Evolutionary conservation across 2,113 vertebrate genomes (phyloP).

Genomic region (Serinus canaria): DNA sequence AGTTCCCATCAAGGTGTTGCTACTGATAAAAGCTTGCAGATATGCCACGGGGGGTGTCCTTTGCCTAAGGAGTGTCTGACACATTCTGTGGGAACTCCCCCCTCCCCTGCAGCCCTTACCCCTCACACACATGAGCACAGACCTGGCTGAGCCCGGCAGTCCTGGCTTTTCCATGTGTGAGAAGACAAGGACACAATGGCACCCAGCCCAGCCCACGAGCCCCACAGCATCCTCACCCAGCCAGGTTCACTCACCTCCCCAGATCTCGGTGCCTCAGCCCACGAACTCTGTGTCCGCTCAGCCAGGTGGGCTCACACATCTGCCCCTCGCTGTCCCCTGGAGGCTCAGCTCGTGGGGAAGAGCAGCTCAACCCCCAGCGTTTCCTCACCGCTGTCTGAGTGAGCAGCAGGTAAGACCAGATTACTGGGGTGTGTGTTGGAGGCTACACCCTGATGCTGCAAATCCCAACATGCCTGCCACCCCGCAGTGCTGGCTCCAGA

Average conservation of each 20-base stretch:
- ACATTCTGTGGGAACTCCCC: background rate
- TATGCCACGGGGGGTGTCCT: background rate
- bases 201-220: fast-evolving
- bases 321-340: background rate
- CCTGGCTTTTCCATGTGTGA: background rate
- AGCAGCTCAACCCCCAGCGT: background rate
- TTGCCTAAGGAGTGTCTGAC: background rate
- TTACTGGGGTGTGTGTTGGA: conserved; percentile 34
- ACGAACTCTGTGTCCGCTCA: fast-evolving
- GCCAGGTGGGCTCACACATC: background rate
- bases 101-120: background rate
- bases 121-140: background rate
- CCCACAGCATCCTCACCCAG: background rate
- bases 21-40: background rate
- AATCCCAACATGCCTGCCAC: conserved; percentile 46
- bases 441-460: conserved; percentile 59
- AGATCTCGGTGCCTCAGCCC: background rate
- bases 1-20: background rate
- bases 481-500: background rate
- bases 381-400: background rate
- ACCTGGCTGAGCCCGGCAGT: background rate
- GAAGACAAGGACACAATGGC: background rate
- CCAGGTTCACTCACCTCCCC: conserved; percentile 1
- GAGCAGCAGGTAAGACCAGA: conserved; percentile 68
- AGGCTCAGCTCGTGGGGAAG: background rate